Base-by-base conservation (phyloP, 2,113 vertebrate genomes). In the Indicator maculatus region DNA sequence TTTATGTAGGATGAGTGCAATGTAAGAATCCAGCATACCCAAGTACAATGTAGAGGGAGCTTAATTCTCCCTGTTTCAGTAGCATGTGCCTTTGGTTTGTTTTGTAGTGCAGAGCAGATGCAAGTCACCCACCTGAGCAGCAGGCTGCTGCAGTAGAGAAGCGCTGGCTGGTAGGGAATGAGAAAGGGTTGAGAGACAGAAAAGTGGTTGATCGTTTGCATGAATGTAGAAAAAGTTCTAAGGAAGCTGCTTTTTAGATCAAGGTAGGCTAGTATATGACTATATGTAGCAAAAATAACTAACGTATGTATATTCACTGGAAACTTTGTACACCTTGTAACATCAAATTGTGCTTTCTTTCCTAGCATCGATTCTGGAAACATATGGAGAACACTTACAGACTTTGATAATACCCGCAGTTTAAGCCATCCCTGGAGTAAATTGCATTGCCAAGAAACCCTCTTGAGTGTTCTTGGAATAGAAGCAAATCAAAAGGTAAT, bases 391-490 rank as follows among this genome's bases (percentile, higher is more conserved):
- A 72, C 64, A 10, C 97, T 98, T 81, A 97, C 93, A 95, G 94
- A 55, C 89, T 82, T 93, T 61, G 75, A 73, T 67, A 70, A 67
- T 31, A 16, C 20, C 20, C 36, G 44, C 33, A 63, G 86, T 16
- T 93, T 97, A 41, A 95, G 50, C 38, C 58, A 92, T 80, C 92
- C 91, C 85, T 94, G 97, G 97, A 96, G 58, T n/a, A 65, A 94
- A 61, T 98, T 94, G 59, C 93, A 70, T 79, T 97, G 84, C 89
- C 95, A 88, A 90, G 95, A 96, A 75, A 96, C 96, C 58, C 96
- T 97, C 84, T 60, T 97, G 82, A 95, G 90, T 26, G 95, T 96
- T 81, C 98, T 98, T 17, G 93, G 98, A 87, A 90, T 98, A 76
- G 93, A 96, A 30, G 61, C 96, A 92, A 96, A 96, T 83, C 93